Conservation (phyloP, 1,140 invertebrate species). For the Procambarus clarkii region DNA sequence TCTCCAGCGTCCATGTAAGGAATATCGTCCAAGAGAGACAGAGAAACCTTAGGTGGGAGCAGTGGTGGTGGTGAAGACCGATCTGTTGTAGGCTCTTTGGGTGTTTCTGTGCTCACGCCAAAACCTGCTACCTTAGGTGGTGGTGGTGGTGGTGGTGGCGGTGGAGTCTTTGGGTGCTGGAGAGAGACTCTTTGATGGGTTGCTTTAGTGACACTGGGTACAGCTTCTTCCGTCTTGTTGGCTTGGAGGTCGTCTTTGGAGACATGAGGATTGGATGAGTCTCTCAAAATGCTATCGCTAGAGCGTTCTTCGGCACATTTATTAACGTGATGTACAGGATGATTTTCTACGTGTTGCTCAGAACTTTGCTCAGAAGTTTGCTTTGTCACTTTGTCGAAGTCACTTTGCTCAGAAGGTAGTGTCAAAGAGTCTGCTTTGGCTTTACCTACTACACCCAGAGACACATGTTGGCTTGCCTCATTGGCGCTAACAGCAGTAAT, state of each 20-base stretch:
- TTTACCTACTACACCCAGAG: no score
- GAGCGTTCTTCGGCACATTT: neutral
- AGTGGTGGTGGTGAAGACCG: neutral
- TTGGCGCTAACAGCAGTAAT: neutral
- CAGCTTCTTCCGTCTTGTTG: neutral
- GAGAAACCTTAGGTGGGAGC: constrained; percentile 2
- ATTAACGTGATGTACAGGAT: neutral
- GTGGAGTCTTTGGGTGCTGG: constrained; percentile 13
- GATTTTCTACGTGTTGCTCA: neutral
- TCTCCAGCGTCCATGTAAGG: constrained; percentile 63
- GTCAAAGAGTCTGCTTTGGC: no score
- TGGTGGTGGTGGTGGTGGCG: constrained; percentile 17
- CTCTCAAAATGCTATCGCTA: neutral
- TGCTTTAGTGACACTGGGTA: neutral
- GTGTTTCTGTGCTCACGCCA: neutral
- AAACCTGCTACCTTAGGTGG: neutral
- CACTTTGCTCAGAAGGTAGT: no score
- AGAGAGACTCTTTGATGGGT: neutral
- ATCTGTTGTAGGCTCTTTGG: neutral
- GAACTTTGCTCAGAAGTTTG: neutral
- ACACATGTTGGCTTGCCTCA: neutral
- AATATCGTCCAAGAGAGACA: constrained; percentile 46
- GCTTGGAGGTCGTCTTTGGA: neutral
- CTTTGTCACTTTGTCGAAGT: neutral
- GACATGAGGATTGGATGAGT: no score